Percentiles rank a stretch among this genome's conserved stretches.
phyloP scores from a whole-genome alignment of 1,140 invertebrate genomes.

The Popillia japonica region DNA sequence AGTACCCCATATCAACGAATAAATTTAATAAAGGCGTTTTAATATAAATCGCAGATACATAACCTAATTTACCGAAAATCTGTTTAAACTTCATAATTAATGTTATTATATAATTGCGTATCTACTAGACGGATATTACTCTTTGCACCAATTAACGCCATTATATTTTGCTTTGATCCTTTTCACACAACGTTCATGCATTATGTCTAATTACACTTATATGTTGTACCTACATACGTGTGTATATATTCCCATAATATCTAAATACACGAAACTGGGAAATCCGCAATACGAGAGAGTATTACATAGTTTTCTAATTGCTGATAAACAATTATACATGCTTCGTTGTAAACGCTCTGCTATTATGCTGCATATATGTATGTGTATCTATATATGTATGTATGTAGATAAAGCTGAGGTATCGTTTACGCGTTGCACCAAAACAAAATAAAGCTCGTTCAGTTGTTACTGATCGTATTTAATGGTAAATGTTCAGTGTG shows the following conservation, averaged over 20 bases:
- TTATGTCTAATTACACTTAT: neutral
- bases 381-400: neutral
- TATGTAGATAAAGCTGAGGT: neutral
- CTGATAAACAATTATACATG: constrained; percentile 1
- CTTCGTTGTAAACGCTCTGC: neutral
- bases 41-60: neutral
- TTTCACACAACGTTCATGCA: neutral
- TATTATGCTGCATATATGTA: neutral
- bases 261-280: neutral
- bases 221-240: too few species aligned
- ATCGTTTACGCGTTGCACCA: neutral
- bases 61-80: neutral
- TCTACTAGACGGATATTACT: neutral
- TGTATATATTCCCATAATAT: neutral
- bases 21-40: neutral
- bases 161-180: neutral
- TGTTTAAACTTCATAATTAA: neutral
- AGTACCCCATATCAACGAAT: too few species aligned
- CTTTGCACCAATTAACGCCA: neutral
- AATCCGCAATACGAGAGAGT: neutral
- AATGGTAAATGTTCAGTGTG: constrained; percentile 6
- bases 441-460: neutral
- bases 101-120: neutral
- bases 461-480: constrained; percentile 5
- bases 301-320: neutral